Conservation (phyloP, 2,113 vertebrate genomes). For the Garra rufa region DNA sequence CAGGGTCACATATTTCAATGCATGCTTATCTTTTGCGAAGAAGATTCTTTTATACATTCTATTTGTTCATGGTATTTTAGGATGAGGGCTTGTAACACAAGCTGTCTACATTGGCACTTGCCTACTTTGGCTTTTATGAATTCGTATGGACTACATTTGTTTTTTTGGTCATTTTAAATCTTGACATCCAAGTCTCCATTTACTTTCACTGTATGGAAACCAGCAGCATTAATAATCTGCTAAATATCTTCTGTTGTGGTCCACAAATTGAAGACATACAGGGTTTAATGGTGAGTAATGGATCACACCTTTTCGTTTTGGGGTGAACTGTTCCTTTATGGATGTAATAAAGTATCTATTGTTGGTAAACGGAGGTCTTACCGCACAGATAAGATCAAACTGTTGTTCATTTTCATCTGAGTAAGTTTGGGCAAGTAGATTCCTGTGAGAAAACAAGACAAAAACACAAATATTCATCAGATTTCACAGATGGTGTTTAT, state of each 20-base stretch:
- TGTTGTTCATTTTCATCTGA: constrained; percentile 91
- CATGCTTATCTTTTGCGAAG: background rate
- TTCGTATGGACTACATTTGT: background rate
- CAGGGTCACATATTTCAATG: too few relatives aligned
- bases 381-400: constrained; percentile 87
- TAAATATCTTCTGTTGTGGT: too few relatives aligned
- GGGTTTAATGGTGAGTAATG: background rate
- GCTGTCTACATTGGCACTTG: too few relatives aligned
- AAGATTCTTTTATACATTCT: background rate
- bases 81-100: background rate
- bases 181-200: too few relatives aligned
- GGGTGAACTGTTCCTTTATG: background rate
- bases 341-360: background rate
- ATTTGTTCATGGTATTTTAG: background rate
- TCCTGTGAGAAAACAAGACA: constrained; percentile 75
- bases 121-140: background rate
- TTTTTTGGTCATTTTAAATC: too few relatives aligned
- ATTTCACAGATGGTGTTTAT: too few relatives aligned
- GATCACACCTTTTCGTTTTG: background rate
- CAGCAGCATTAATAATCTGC: too few relatives aligned
- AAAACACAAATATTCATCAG: constrained; percentile 10
- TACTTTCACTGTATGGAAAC: too few relatives aligned
- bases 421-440: constrained; percentile 85
- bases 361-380: constrained; percentile 66
- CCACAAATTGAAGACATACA: background rate